These are phyloP conservation scores for Pomatostomus ruficeps DNA, from an alignment of 2,113 vertebrate genomes.

Conservation along the genomic window DNA sequence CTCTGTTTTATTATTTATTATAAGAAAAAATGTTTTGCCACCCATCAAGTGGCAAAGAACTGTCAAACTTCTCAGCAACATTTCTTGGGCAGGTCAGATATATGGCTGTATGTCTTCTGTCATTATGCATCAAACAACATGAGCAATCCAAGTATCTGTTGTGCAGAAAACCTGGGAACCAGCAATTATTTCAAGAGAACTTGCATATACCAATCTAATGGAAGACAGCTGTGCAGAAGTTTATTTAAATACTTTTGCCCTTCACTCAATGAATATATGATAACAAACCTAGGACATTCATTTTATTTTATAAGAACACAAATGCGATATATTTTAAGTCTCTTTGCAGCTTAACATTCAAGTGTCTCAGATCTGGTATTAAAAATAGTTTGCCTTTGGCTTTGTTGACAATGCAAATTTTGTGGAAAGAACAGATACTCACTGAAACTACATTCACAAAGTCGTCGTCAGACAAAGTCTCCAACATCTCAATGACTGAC, in stretches of 20 bases:
- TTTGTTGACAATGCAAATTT: not conserved
- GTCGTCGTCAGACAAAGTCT: constrained; percentile 96
- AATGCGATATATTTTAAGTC: not conserved
- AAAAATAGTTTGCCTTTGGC: not conserved
- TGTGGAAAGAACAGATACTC: constrained; percentile 67
- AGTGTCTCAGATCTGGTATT: not conserved
- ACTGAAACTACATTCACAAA: constrained; percentile 99
- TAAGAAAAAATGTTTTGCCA: not conserved
- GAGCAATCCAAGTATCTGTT: not conserved
- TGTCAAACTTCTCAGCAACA: not conserved
- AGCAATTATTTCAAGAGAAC: not conserved
- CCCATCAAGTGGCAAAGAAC: not conserved
- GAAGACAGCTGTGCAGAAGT: not conserved
- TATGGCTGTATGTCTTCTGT: not conserved
- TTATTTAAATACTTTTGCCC: not conserved
- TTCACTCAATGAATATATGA: not conserved
- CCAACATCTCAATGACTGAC: constrained; percentile 95
- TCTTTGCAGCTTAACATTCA: not conserved
- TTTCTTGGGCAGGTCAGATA: not conserved
- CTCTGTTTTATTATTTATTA: not conserved
- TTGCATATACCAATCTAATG: not conserved
- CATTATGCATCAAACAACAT: not conserved
- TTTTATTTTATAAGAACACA: not conserved
- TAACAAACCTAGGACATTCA: not conserved
- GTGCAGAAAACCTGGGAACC: not conserved